Conservation (phyloP, 1,140 invertebrate genomes). For the Brachionus manjavacas region DNA sequence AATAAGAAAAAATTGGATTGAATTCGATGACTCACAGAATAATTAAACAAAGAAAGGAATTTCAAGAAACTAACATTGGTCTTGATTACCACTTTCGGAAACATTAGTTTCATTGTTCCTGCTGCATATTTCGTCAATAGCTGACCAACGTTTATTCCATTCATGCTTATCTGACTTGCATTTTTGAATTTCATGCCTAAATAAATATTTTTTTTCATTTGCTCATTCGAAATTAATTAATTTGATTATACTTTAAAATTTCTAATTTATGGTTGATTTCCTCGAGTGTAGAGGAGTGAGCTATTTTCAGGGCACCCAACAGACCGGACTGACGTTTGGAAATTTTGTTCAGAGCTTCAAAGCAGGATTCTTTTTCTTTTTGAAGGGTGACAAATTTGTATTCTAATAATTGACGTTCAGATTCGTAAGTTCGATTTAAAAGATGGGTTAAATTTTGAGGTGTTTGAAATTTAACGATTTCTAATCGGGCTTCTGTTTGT, state of each 20-base stretch:
- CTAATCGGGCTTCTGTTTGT: slow-evolving; percentile 7
- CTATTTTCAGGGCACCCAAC: slow-evolving; percentile 32
- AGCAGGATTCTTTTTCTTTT: slow-evolving; percentile 38
- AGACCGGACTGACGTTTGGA: slow-evolving; percentile 24
- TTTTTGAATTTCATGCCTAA: slow-evolving; percentile 16
- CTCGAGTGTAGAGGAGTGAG: slow-evolving; percentile 31
- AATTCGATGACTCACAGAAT: no score
- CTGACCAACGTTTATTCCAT: slow-evolving; percentile 29
- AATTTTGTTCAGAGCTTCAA: slow-evolving; percentile 34
- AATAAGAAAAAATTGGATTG: no score
- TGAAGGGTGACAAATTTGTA: slow-evolving; percentile 7
- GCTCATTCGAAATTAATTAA: no score
- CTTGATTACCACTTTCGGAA: neutral
- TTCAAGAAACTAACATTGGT: no score
- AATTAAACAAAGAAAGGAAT: no score
- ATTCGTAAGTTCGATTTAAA: slow-evolving; percentile 34
- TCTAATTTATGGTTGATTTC: slow-evolving; percentile 35
- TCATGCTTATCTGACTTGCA: slow-evolving; percentile 32
- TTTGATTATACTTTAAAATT: neutral
- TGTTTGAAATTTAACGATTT: slow-evolving; percentile 28
- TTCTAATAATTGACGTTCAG: slow-evolving; percentile 25
- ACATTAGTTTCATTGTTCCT: neutral
- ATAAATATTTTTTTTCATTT: neutral
- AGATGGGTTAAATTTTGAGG: slow-evolving; percentile 8
- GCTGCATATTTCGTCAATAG: slow-evolving; percentile 1